Percentiles rank a stretch among this genome's conserved stretches.
phyloP scores from a whole-genome alignment of 2,888 invertebrate genomes.

The Torymus auratus region DNA sequence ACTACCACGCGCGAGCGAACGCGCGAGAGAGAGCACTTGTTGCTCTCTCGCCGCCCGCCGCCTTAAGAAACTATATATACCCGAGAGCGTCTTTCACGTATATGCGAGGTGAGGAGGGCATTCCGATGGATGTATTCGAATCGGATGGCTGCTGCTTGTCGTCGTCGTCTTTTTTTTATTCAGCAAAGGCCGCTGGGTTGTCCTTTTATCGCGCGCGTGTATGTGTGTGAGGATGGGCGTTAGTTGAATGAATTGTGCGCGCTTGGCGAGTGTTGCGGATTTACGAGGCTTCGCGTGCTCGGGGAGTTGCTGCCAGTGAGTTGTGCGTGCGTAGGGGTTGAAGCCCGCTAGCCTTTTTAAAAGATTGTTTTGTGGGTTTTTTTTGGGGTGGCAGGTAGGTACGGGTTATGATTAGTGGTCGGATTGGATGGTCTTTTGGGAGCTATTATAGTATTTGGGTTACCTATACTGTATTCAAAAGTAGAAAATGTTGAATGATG shows the following conservation, averaged over 20 bases:
- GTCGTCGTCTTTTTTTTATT: slow-evolving; percentile 12
- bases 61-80: slow-evolving; percentile 70
- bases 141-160: slow-evolving; percentile 31
- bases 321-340: no score
- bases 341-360: no score
- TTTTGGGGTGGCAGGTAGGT: no score
- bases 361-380: no score
- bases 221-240: not conserved
- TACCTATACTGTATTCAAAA: no score
- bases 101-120: not conserved
- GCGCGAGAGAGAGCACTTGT: slow-evolving; percentile 68
- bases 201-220: slow-evolving; percentile 4
- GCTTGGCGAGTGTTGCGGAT: slow-evolving; percentile 30
- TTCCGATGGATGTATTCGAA: slow-evolving; percentile 53
- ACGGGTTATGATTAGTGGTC: no score
- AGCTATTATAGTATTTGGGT: no score
- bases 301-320: not conserved
- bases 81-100: not conserved
- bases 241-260: slow-evolving; percentile 26
- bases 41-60: slow-evolving; percentile 58
- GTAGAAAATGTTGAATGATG: no score
- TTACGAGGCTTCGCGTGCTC: slow-evolving; percentile 19
- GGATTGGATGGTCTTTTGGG: no score
- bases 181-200: not conserved
- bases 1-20: slow-evolving; percentile 68